phyloP scores from a whole-genome alignment of 2,113 vertebrate species.

The Crotalus horridus region DNA sequence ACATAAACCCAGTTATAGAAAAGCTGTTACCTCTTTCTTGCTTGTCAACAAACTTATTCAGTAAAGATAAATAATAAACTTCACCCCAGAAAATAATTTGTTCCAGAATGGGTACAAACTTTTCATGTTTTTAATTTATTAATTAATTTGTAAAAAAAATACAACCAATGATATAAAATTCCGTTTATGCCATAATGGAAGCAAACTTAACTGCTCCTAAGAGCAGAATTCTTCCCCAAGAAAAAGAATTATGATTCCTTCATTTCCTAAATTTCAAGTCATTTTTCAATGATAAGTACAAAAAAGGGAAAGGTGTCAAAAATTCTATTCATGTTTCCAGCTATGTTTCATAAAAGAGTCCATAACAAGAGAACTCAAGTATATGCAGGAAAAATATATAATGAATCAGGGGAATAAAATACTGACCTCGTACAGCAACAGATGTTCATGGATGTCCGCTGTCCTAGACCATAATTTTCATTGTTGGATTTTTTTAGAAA shows the following conservation, averaged over 20 bases:
- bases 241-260: neutral
- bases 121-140: neutral
- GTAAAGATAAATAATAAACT: neutral
- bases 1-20: neutral
- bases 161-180: neutral
- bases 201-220: neutral
- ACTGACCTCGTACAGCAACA: slow-evolving; percentile 82
- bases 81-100: neutral
- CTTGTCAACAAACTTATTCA: neutral
- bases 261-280: neutral
- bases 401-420: neutral
- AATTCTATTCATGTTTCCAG: neutral
- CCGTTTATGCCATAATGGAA: neutral
- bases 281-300: neutral
- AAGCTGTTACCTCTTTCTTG: neutral
- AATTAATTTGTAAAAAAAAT: neutral
- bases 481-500: slow-evolving; percentile 75
- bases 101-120: neutral
- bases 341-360: neutral
- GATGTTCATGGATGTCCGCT: slow-evolving; percentile 35
- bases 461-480: slow-evolving; percentile 44
- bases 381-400: neutral
- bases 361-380: neutral
- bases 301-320: neutral
- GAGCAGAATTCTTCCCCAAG: neutral